These are phyloP conservation scores for Eupithecia abbreviata DNA, from an alignment of 2,888 invertebrate genomes.

Conservation along the genomic window DNA sequence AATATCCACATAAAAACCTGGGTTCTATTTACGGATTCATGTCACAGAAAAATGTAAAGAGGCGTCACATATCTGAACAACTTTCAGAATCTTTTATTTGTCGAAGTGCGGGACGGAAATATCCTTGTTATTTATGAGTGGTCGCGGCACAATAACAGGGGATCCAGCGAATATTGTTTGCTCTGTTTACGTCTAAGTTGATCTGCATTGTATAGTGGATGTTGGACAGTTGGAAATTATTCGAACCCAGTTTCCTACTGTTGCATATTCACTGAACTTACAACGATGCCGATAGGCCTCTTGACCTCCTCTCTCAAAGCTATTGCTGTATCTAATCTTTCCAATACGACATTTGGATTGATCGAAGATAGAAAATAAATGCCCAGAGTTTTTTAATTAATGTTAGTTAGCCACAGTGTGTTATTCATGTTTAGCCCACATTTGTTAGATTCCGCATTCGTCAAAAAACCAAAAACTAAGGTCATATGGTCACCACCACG, in stretches of 20 bases:
- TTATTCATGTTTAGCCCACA: too few relatives aligned
- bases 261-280: conserved; percentile 29
- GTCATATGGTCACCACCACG: too few relatives aligned
- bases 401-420: not conserved
- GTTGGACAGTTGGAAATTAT: conserved; percentile 36
- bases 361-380: not conserved
- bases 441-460: not conserved
- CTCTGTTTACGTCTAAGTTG: conserved; percentile 43
- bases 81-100: conserved; percentile 38
- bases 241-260: conserved; percentile 27
- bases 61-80: conserved; percentile 30
- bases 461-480: too few relatives aligned
- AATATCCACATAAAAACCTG: conserved; percentile 4
- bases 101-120: conserved; percentile 31
- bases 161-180: conserved; percentile 29
- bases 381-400: not conserved
- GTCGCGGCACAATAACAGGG: conserved; percentile 10
- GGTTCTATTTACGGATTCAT: conserved; percentile 30
- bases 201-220: conserved; percentile 41
- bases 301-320: not conserved
- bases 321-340: not conserved
- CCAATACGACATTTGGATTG: not conserved
- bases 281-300: not conserved
- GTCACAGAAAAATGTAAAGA: conserved; percentile 32
- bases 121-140: conserved; percentile 39